Evolutionary conservation across 2,888 invertebrate species (phyloP).

Genomic region (Penaeus monodon): DNA sequence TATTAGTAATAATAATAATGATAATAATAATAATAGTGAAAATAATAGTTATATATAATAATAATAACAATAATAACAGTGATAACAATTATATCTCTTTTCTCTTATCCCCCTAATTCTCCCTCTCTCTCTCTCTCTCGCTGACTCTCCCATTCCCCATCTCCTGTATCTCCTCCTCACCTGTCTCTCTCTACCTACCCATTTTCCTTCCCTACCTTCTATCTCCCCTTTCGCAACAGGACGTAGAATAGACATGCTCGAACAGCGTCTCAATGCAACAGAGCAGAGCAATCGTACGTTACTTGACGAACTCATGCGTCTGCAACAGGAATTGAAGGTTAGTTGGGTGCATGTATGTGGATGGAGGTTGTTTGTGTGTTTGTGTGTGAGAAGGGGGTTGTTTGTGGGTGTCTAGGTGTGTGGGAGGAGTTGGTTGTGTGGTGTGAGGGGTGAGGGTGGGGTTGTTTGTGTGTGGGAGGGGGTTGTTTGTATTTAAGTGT

Average conservation of each 20-base stretch:
- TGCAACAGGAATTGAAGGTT: slow-evolving; percentile 66
- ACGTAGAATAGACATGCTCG: slow-evolving; percentile 64
- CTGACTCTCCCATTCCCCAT: background rate
- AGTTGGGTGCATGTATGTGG: background rate
- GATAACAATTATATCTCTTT: background rate
- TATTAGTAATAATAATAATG: background rate
- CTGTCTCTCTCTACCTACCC: background rate
- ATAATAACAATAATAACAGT: background rate
- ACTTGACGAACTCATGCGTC: slow-evolving; percentile 66
- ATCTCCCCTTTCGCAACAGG: slow-evolving; percentile 33
- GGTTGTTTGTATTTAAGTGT: too few relatives aligned
- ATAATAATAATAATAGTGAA: too few relatives aligned
- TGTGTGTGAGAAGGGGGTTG: too few relatives aligned
- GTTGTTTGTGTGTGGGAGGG: too few relatives aligned
- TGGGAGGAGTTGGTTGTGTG: background rate
- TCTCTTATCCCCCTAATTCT: background rate
- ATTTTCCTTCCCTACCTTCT: background rate
- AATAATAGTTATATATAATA: background rate
- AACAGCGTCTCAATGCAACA: slow-evolving; percentile 65
- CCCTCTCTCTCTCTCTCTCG: background rate
- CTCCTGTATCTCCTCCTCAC: background rate
- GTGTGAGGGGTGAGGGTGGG: background rate
- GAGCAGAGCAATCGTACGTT: slow-evolving; percentile 66
- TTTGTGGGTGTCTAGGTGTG: too few relatives aligned
- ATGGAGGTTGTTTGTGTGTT: background rate